phyloP scores from a whole-genome alignment of 1,140 invertebrate genomes.

The Sipha flava region DNA sequence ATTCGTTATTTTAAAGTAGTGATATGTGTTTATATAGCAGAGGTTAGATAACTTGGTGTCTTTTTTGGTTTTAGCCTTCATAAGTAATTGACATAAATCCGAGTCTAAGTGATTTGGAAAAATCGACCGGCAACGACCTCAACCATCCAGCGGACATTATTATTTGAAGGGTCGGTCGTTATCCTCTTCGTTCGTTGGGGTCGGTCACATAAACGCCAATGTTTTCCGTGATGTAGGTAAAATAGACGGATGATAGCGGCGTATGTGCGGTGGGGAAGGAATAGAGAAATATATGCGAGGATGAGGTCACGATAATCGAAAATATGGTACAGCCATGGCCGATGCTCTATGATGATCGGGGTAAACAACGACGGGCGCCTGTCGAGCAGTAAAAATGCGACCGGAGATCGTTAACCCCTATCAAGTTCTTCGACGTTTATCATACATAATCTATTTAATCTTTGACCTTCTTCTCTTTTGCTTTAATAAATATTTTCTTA shows the following conservation, averaged over 20 bases:
- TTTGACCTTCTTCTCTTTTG: neutral
- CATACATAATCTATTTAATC: neutral
- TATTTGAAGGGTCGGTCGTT: conserved; percentile 6
- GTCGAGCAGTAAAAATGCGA: neutral
- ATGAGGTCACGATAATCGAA: conserved; percentile 22
- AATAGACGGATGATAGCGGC: neutral
- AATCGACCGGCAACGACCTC: neutral
- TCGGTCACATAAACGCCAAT: neutral
- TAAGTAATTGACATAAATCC: neutral
- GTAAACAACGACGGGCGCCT: neutral
- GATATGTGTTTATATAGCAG: too few relatives aligned
- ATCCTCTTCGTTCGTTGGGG: neutral
- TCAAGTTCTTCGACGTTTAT: neutral
- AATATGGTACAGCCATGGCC: neutral
- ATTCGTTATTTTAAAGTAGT: too few relatives aligned
- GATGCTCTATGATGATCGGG: neutral
- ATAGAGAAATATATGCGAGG: neutral
- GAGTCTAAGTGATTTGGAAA: neutral
- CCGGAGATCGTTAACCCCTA: neutral
- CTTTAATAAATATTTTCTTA: too few relatives aligned
- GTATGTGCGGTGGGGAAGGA: neutral
- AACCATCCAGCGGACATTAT: neutral
- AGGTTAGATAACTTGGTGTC: too few relatives aligned
- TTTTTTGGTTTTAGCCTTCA: too few relatives aligned
- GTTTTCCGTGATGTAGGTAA: neutral